These are phyloP conservation scores for Scalopus aquaticus DNA, from an alignment of 2,113 vertebrate species.

Conservation along the genomic window DNA sequence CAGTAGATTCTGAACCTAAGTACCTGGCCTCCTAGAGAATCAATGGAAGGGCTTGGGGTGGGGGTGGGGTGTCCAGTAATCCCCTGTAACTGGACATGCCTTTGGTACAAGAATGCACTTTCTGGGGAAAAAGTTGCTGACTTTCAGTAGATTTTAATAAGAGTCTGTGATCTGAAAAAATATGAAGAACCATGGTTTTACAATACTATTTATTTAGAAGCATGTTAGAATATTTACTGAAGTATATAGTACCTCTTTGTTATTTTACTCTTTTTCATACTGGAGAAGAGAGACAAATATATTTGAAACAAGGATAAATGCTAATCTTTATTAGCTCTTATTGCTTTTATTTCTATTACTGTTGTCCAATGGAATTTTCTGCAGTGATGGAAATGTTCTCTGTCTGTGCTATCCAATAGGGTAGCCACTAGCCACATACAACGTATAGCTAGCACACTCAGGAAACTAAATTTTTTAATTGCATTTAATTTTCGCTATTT, in stretches of 20 bases:
- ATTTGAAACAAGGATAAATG: conserved; percentile 15
- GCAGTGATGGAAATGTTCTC: neutral
- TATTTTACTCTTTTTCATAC: neutral
- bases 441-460: neutral
- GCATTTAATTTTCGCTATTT: neutral
- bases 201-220: conserved; percentile 5
- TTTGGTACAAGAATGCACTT: conserved; percentile 27
- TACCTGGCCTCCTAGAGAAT: neutral
- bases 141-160: conserved; percentile 37
- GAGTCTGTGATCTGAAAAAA: neutral
- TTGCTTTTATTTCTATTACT: neutral
- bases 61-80: neutral
- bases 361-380: neutral
- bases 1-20: neutral
- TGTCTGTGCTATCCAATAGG: neutral
- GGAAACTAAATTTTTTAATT: neutral
- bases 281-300: neutral
- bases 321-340: neutral
- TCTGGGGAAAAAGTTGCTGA: neutral
- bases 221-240: conserved; percentile 5
- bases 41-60: neutral
- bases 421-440: neutral
- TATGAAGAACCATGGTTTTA: neutral
- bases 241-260: neutral
- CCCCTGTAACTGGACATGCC: neutral